Percentiles rank a stretch among this genome's conserved stretches.
Evolutionary conservation across 2,888 invertebrate genomes (phyloP).

Genomic region (Eupithecia subumbrata): DNA sequence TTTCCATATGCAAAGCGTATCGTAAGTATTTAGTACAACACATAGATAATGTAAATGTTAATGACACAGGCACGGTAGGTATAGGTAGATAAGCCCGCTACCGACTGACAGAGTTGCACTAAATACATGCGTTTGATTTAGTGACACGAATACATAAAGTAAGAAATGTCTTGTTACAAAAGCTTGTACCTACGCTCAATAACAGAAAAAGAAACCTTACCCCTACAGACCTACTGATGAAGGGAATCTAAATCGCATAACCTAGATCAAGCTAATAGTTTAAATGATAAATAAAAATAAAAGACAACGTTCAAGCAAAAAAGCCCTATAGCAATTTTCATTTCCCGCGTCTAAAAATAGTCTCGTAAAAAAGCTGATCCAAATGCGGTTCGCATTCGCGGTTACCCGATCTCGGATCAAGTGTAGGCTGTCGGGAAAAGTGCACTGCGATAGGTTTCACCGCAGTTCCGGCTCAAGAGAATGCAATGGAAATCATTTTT

Average conservation of each 20-base stretch:
- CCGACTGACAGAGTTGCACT: constrained; percentile 19
- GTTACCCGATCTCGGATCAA: constrained; percentile 61
- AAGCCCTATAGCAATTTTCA: constrained; percentile 13
- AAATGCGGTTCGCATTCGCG: constrained; percentile 40
- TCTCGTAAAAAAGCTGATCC: constrained; percentile 32
- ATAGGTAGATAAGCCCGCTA: constrained; percentile 17
- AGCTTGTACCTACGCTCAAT: background rate
- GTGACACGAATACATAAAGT: constrained; percentile 36
- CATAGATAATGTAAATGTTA: constrained; percentile 5
- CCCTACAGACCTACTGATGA: background rate
- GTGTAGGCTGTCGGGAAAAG: constrained; percentile 54
- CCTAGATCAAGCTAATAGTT: background rate
- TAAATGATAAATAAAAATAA: background rate
- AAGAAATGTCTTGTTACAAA: constrained; percentile 19
- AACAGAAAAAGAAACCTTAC: background rate
- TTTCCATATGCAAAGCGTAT: background rate
- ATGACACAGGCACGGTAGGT: background rate
- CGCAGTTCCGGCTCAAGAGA: constrained; percentile 64
- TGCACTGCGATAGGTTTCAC: constrained; percentile 58
- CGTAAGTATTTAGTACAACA: constrained; percentile 2
- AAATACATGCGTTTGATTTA: constrained; percentile 42
- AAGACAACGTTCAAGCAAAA: constrained; percentile 1
- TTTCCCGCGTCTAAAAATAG: constrained; percentile 24
- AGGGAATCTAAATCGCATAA: background rate
- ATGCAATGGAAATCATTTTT: constrained; percentile 51